These are phyloP conservation scores for Yponomeuta plumbellus DNA, from an alignment of 2,888 invertebrate genomes.

Conservation along the genomic window DNA sequence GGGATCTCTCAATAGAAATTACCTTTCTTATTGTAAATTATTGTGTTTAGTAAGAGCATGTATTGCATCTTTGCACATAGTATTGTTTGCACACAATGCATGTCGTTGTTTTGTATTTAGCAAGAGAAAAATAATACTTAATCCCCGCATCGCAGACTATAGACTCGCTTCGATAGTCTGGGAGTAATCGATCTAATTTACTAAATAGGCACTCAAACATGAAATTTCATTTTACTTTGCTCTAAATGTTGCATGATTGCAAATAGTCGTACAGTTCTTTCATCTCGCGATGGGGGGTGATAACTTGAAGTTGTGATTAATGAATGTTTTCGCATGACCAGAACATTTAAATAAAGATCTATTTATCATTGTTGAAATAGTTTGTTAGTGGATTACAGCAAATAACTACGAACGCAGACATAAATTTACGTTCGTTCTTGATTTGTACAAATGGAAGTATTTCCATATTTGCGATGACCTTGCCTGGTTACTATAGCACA, in stretches of 20 bases:
- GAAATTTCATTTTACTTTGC: slow-evolving; percentile 43
- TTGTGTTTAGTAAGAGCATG: background rate
- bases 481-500: no score
- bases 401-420: no score
- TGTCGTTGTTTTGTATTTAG: background rate
- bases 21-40: background rate
- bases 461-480: no score
- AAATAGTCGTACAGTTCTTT: background rate
- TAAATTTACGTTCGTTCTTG: no score
- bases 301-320: no score
- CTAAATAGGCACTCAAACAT: slow-evolving; percentile 55
- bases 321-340: no score
- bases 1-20: background rate
- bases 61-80: slow-evolving; percentile 1
- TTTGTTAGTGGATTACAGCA: no score
- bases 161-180: background rate
- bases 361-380: no score
- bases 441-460: no score
- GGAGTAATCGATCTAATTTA: slow-evolving; percentile 15
- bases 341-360: no score
- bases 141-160: background rate
- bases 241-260: slow-evolving; percentile 27
- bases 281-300: no score
- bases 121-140: background rate
- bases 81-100: background rate